These are phyloP conservation scores for Aphis gossypii DNA, from an alignment of 1,140 invertebrate species.

Conservation along the genomic window DNA sequence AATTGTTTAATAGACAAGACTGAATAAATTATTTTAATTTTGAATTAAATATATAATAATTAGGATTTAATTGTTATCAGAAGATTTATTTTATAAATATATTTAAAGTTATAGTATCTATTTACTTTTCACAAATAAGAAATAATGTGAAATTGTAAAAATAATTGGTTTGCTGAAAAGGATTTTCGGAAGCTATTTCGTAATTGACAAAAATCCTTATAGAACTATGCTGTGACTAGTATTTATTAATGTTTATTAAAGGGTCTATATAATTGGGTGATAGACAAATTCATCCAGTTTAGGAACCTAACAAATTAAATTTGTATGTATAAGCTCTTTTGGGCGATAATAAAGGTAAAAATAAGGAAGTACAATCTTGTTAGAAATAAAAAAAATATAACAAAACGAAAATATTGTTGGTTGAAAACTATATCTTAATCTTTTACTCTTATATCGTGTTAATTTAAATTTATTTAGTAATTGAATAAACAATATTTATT, in stretches of 20 bases:
- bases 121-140: background rate
- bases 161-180: background rate
- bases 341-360: background rate
- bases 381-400: background rate
- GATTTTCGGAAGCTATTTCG: background rate
- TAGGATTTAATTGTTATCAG: background rate
- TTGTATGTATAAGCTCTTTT: background rate
- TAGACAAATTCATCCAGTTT: background rate
- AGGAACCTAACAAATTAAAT: background rate
- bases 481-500: background rate
- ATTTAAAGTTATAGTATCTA: background rate
- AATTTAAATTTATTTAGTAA: no score
- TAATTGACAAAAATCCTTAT: background rate
- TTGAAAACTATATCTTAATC: no score
- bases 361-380: background rate
- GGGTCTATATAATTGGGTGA: background rate
- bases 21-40: background rate
- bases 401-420: no score
- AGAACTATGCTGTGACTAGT: background rate
- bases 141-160: background rate
- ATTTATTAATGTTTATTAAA: conserved; percentile 2
- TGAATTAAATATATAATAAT: background rate
- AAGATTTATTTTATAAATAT: background rate
- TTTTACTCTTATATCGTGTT: no score
- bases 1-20: no score